Conservation (phyloP, 2,113 vertebrate genomes). For the Xenus cinereus region DNA sequence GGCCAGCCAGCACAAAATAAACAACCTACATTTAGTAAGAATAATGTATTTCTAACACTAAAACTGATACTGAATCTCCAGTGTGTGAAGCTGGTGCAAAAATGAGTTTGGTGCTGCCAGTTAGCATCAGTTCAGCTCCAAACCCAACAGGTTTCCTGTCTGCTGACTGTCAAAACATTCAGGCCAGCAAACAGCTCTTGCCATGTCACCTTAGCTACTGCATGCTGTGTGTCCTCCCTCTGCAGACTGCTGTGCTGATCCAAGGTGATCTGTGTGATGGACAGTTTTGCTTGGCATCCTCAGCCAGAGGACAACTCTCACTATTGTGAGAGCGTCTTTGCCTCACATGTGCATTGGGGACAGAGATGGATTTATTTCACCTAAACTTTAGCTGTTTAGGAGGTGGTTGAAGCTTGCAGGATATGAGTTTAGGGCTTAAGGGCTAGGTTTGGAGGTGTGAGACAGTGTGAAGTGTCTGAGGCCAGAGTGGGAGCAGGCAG, state of each 20-base stretch:
- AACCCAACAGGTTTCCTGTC: not conserved
- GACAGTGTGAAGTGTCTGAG: not conserved
- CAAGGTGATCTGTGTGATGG: not conserved
- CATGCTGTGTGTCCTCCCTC: not conserved
- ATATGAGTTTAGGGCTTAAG: not conserved
- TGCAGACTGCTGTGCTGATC: not conserved
- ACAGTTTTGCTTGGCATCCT: not conserved
- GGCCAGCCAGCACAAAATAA: not conserved
- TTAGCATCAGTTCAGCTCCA: not conserved
- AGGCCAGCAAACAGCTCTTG: not conserved
- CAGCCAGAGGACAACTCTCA: not conserved
- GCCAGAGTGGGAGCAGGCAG: not conserved
- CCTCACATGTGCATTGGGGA: not conserved
- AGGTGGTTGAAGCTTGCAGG: not conserved
- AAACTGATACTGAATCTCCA: not conserved
- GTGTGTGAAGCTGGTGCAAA: not conserved
- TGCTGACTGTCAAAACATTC: not conserved
- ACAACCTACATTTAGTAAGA: not conserved
- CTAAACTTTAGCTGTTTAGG: not conserved
- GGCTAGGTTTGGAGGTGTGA: not conserved
- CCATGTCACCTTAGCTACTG: not conserved
- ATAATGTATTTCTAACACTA: not conserved
- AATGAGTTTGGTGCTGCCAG: not conserved
- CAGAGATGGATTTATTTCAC: not conserved
- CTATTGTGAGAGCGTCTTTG: not conserved